Conservation (phyloP, 2,797 vertebrate genomes). For the Myotis daubentonii region DNA sequence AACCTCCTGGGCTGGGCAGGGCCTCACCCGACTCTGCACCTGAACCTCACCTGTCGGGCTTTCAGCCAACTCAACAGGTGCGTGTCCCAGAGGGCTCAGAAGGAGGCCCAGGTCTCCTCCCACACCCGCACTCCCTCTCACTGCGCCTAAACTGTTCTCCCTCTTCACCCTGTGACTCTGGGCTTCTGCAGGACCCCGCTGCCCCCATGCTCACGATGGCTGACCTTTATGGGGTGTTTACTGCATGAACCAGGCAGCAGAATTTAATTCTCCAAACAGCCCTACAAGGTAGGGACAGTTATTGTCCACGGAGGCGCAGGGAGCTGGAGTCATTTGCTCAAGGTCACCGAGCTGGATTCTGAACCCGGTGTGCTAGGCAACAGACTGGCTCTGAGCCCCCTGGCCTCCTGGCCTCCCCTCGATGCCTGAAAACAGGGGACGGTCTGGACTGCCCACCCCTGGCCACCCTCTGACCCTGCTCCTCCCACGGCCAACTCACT, state of each 20-base stretch:
- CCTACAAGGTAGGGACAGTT: neutral
- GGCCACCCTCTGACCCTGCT: neutral
- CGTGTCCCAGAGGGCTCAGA: neutral
- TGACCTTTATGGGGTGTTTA: neutral
- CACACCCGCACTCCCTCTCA: no score
- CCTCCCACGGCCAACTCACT: constrained; percentile 74
- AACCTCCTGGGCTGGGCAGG: neutral
- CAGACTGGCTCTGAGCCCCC: no score
- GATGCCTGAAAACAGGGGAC: neutral
- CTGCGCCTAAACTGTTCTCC: neutral
- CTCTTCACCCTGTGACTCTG: neutral
- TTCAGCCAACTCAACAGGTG: neutral
- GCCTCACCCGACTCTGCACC: neutral
- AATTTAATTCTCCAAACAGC: neutral
- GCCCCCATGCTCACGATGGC: accelerated
- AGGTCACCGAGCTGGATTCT: neutral
- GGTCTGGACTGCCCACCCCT: neutral
- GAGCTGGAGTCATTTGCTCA: neutral
- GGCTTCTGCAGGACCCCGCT: neutral
- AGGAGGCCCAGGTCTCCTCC: neutral
- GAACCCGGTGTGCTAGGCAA: neutral
- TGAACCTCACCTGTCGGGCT: neutral
- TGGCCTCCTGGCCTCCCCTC: neutral
- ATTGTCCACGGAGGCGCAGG: neutral
- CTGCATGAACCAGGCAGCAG: neutral